Base-by-base conservation (phyloP, 2,113 vertebrate genomes). In the Callionymus lyra region DNA sequence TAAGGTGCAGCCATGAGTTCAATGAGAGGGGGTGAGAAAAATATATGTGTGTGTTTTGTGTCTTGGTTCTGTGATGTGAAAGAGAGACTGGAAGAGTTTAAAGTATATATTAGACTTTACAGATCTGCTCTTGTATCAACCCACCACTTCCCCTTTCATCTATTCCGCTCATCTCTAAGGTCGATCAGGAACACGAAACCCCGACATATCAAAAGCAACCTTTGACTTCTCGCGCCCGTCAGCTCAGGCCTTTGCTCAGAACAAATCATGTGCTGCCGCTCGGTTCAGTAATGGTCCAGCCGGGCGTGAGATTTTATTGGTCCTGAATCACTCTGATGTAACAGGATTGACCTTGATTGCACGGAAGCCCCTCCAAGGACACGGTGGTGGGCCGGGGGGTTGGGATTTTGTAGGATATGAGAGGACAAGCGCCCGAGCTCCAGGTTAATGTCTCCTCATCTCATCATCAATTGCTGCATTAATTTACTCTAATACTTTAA, bases 331-430 rank as follows among this genome's bases (percentile, higher is more conserved):
- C 35, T 59, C 15, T 17, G 51, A 48, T 46, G 46, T 35, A 49
- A 37, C 45, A 39, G 36, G 15, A 47, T 14, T 41, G 63, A 64
- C 76, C 68, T 70, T 70, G 68, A 56, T 13, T 31, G 40, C 33
- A 27, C 54, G 38, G 37, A 8, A 44, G 51, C 16, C 31, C 37
- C 53, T 8, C 14, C 31, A 56, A 66, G 61, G 44, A 38, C 47
- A 42, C 2, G 0, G 17, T 38, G 34, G 8, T 15, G 44, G 46
- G 42, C 6, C 2, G 19, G 12, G 15, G 12, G 6, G 39, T 2
- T 4, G 31, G 31, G n/a, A n/a, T n/a, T n/a, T n/a, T n/a, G n/a
- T n/a, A 35, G 39, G 6, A 47, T 43, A 57, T 37, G 21, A 43
- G 31, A 59, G 27, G 32, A 44, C 44, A 55, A 42, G 47, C 27